Conservation (phyloP, 2,888 invertebrate genomes). For the Epistrophella euchroma region DNA sequence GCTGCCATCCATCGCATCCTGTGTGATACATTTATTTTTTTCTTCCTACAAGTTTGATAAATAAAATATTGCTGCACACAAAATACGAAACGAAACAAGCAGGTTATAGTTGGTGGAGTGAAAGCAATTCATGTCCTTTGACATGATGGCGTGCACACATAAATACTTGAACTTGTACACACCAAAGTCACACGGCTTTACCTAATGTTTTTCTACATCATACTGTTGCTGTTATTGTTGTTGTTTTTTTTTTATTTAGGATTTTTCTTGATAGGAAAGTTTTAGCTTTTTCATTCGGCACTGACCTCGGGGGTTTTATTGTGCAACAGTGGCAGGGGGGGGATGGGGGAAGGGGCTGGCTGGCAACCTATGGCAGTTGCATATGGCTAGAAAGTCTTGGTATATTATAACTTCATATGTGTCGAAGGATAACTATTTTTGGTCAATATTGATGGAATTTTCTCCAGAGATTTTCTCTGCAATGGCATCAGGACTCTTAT, state of each 20-base stretch:
- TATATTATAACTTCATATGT: conserved; percentile 30
- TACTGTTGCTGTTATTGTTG: conserved; percentile 21
- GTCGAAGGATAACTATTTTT: conserved; percentile 66
- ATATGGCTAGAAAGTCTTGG: conserved; percentile 46
- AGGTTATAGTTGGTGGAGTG: conserved; percentile 35
- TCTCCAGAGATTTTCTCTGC: conserved; percentile 56
- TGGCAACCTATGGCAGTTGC: conserved; percentile 32
- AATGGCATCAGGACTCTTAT: conserved; percentile 30
- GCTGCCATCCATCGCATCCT: conserved; percentile 5
- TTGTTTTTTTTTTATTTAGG: conserved; percentile 30
- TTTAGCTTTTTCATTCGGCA: conserved; percentile 11
- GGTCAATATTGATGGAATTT: conserved; percentile 76
- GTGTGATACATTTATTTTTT: conserved; percentile 6
- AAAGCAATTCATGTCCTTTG: conserved; percentile 73
- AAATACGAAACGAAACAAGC: conserved; percentile 28
- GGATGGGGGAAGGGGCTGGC: conserved; percentile 16
- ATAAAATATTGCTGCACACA: conserved; percentile 69
- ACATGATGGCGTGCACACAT: conserved; percentile 65
- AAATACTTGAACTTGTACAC: conserved; percentile 61
- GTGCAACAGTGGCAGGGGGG: conserved; percentile 48
- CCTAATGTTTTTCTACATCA: too few species aligned
- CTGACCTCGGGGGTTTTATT: conserved; percentile 45
- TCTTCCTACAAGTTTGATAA: conserved; percentile 62
- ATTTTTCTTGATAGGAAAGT: conserved; percentile 36
- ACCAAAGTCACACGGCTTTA: conserved; percentile 54